These are phyloP conservation scores for Hypomecis punctinalis DNA, from an alignment of 2,888 invertebrate species.

Conservation along the genomic window DNA sequence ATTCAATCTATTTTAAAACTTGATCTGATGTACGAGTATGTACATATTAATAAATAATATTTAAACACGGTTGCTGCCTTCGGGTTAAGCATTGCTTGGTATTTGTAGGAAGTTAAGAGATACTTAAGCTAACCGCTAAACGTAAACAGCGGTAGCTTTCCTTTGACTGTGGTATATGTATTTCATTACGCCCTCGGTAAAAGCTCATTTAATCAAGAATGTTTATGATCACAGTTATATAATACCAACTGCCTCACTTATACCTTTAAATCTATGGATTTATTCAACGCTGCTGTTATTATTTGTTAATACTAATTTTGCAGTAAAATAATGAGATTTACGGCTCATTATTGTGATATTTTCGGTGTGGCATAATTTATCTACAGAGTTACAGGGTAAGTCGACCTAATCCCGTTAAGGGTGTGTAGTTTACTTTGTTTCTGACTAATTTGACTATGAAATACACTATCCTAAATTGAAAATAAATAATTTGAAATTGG, in stretches of 20 bases:
- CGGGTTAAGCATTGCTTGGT: neutral
- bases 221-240: conserved; percentile 12
- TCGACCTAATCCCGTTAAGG: too few species aligned
- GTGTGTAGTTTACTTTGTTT: too few species aligned
- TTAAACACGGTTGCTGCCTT: too few species aligned
- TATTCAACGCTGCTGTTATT: conserved; percentile 1
- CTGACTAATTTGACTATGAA: too few species aligned
- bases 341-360: neutral
- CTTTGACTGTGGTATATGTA: conserved; percentile 21
- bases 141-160: conserved; percentile 22
- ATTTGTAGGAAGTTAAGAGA: neutral
- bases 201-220: conserved; percentile 25
- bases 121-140: conserved; percentile 2
- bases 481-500: too few species aligned
- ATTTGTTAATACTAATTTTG: conserved; percentile 11
- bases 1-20: too few species aligned
- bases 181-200: conserved; percentile 21
- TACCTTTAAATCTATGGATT: neutral
- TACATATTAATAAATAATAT: too few species aligned
- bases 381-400: neutral
- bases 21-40: too few species aligned
- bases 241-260: conserved; percentile 16
- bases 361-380: too few species aligned
- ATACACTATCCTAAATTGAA: too few species aligned
- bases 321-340: conserved; percentile 3